These are phyloP conservation scores for Ennomos quercinarius DNA, from an alignment of 2,888 invertebrate species.

Conservation along the genomic window DNA sequence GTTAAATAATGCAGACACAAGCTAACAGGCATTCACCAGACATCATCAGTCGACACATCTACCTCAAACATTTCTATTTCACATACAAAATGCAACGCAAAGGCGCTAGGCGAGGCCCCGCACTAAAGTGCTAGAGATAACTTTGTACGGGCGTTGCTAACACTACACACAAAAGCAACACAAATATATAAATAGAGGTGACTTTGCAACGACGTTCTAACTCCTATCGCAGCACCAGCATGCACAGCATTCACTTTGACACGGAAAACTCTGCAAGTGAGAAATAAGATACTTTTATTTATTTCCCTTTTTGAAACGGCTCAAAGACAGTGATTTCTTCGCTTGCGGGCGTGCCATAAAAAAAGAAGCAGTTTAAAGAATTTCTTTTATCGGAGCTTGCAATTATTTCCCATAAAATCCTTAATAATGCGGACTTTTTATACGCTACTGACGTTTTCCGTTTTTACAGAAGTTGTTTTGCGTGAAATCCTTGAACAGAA, in stretches of 20 bases:
- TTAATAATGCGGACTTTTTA: too few relatives aligned
- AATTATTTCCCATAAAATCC: background rate
- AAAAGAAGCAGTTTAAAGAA: slow-evolving; percentile 17
- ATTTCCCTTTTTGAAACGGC: slow-evolving; percentile 55
- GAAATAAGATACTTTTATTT: slow-evolving; percentile 44
- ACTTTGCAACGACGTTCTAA: slow-evolving; percentile 46
- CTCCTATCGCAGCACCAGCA: slow-evolving; percentile 36
- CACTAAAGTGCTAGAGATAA: slow-evolving; percentile 58
- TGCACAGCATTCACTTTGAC: slow-evolving; percentile 38
- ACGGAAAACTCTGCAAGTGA: slow-evolving; percentile 44
- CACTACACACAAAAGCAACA: slow-evolving; percentile 53
- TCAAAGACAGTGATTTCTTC: slow-evolving; percentile 54
- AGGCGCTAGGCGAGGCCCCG: slow-evolving; percentile 42
- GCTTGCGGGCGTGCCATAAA: slow-evolving; percentile 44
- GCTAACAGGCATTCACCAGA: slow-evolving; percentile 21
- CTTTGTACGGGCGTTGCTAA: slow-evolving; percentile 56
- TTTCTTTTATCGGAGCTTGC: background rate
- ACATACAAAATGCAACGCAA: slow-evolving; percentile 49
- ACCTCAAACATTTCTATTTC: slow-evolving; percentile 46
- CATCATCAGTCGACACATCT: slow-evolving; percentile 27
- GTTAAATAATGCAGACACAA: slow-evolving; percentile 6
- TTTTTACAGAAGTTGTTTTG: background rate
- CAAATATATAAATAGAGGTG: slow-evolving; percentile 57
- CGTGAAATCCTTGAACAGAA: slow-evolving; percentile 26
- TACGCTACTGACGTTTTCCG: background rate